Base-by-base conservation (phyloP, 1,140 invertebrate genomes). In the Pseudobourletiella spinata region DNA sequence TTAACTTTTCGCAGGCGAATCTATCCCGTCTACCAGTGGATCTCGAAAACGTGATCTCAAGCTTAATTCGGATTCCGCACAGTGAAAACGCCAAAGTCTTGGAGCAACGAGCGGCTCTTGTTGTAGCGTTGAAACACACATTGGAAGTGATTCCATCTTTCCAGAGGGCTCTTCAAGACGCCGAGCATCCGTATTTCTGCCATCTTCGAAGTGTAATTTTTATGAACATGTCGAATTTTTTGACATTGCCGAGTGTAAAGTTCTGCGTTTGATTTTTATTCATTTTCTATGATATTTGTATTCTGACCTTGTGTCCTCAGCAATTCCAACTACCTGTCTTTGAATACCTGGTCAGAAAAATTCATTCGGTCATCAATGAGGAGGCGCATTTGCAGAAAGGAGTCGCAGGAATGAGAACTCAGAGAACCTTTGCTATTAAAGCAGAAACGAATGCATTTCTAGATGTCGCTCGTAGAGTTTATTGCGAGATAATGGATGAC, bases 351-450 rank as follows among this genome's bases (percentile, higher is more conserved):
- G 74, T 80, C 26, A 73, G 82, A 51, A 77, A 80, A 48, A 86
- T 92, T 58, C 73, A 80, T 16, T 76, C 78, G 54, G 78, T 88
- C 0, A 81, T 95, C 55, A 82, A 88, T 75, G 81, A 85, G 56
- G 86, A 91, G 70, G 82, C 83, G 2, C 75, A 79, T 57, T 82
- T 81, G 25, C 78, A 84, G n/a, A 82, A 83, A 73, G 87, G 86
- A 1, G 81, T 80, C 55, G 74, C 80, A 1, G 79, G 80, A n/a
- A 79, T 82, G 71, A 80, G 78, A 60, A 80, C 85, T 59, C 88
- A 93, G 76, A 81, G 89, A 61, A 89, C 87, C 72, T 91, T 90
- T 76, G 88, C 89, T 29, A 84, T 95, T 2, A 90, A 86, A 76
- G 77, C 80, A 22, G 81, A 83, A 22, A 78, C 88, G 26, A 87